A percentile compares a stretch with the other conserved stretches of the same genome.
These are phyloP conservation scores for Rana temporaria DNA, from an alignment of 2,113 vertebrate genomes.

Conservation along the genomic window DNA sequence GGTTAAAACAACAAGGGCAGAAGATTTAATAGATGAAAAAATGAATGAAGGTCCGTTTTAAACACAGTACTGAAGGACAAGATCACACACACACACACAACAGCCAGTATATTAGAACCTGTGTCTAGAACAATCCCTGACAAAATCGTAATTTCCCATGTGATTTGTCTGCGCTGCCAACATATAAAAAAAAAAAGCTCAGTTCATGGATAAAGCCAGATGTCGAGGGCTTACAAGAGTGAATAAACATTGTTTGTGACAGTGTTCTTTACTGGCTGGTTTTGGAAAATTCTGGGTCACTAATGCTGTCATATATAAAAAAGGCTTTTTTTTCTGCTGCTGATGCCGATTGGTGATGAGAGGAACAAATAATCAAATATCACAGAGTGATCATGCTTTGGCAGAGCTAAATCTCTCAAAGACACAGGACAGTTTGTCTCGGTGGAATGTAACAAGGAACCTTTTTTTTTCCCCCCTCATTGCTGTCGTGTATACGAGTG, in stretches of 20 bases:
- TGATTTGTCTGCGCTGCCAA: neutral
- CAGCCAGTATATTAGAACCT: neutral
- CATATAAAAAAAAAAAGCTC: constrained; percentile 11
- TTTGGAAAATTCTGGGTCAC: neutral
- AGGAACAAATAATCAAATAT: neutral
- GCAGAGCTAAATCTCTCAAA: neutral
- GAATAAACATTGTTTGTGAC: neutral
- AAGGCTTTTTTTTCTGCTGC: neutral
- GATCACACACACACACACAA: neutral
- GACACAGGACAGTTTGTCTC: constrained; percentile 14
- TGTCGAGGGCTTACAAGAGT: neutral
- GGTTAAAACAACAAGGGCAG: too few species aligned
- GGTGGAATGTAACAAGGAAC: neutral
- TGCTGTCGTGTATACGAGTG: neutral
- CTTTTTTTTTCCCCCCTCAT: neutral
- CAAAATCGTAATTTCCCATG: neutral
- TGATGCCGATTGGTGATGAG: neutral
- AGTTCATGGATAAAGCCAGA: neutral
- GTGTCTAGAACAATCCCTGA: neutral
- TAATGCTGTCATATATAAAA: constrained; percentile 17
- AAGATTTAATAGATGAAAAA: too few species aligned
- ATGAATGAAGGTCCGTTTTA: too few species aligned
- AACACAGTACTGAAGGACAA: too few species aligned
- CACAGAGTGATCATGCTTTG: neutral
- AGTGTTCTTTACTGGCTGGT: neutral